These are phyloP conservation scores for Actenoides hombroni DNA, from an alignment of 2,113 vertebrate genomes.

Conservation along the genomic window DNA sequence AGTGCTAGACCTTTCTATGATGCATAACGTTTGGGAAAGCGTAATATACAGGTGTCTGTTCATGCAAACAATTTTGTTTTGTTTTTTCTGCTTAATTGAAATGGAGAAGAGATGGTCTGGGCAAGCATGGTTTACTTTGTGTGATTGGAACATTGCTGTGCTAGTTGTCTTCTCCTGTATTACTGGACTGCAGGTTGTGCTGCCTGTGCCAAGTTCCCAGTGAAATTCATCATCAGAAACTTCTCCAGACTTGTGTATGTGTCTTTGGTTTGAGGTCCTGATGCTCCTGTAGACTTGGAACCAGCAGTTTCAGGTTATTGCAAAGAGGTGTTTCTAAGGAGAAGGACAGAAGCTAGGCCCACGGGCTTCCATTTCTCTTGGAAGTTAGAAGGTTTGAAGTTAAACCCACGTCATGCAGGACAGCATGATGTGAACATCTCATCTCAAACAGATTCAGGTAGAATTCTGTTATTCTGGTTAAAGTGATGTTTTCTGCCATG, in stretches of 20 bases:
- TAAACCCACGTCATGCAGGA: not conserved
- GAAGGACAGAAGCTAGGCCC: not conserved
- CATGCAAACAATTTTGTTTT: not conserved
- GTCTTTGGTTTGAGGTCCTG: not conserved
- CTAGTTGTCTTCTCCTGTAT: not conserved
- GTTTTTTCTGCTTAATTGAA: not conserved
- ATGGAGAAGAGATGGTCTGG: not conserved
- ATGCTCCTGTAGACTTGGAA: not conserved
- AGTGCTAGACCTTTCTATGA: not conserved
- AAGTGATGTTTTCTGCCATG: not conserved
- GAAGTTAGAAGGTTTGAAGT: not conserved
- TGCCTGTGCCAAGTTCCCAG: not conserved
- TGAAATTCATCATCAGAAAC: not conserved
- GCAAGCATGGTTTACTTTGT: not conserved
- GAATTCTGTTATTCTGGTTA: not conserved
- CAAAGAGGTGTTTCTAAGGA: not conserved
- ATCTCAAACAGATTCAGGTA: not conserved
- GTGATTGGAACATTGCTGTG: not conserved
- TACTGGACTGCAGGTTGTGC: not conserved
- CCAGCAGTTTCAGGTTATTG: not conserved
- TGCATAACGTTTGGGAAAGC: not conserved
- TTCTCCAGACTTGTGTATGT: not conserved
- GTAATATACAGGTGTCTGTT: not conserved
- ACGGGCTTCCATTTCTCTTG: fast-evolving
- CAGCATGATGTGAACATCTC: not conserved